A percentile compares a stretch with the other conserved stretches of the same genome.
Conservation (phyloP, 2,797 vertebrate species). For the Prunella strophiata region DNA sequence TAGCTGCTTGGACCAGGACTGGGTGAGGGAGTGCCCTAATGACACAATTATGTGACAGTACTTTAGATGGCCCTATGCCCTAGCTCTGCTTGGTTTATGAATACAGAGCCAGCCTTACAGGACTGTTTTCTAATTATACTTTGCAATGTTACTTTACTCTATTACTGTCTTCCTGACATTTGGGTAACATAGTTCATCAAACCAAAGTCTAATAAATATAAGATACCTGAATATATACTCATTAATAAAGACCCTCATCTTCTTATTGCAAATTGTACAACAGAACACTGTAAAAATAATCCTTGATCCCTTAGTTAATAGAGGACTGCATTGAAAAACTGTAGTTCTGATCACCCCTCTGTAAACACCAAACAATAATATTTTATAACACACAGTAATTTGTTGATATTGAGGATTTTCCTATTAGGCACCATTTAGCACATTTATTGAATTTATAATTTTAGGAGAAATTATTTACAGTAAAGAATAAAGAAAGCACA, state of each 20-base stretch:
- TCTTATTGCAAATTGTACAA: not conserved
- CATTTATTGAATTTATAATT: not conserved
- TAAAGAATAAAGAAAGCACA: conserved; percentile 3
- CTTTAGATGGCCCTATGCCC: not conserved
- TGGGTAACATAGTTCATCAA: not conserved
- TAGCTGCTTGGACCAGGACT: not conserved
- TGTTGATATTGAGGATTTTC: not conserved
- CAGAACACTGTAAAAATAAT: not conserved
- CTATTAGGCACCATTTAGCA: not conserved
- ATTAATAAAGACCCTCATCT: not conserved
- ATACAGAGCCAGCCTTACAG: not conserved
- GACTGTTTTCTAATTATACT: not conserved
- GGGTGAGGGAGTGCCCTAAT: not conserved
- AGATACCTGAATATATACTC: not conserved
- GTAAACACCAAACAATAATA: not conserved
- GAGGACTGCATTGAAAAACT: not conserved
- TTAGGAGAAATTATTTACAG: not conserved
- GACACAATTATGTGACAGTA: accelerated
- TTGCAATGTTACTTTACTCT: not conserved
- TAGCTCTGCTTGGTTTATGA: not conserved
- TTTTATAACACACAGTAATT: not conserved
- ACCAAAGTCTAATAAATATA: not conserved
- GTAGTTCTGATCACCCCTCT: not conserved
- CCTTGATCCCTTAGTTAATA: not conserved
- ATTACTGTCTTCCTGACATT: not conserved